A percentile compares a stretch with the other conserved stretches of the same genome.
phyloP scores from a whole-genome alignment of 2,888 invertebrate species.

The Temnothorax rugatulus region DNA sequence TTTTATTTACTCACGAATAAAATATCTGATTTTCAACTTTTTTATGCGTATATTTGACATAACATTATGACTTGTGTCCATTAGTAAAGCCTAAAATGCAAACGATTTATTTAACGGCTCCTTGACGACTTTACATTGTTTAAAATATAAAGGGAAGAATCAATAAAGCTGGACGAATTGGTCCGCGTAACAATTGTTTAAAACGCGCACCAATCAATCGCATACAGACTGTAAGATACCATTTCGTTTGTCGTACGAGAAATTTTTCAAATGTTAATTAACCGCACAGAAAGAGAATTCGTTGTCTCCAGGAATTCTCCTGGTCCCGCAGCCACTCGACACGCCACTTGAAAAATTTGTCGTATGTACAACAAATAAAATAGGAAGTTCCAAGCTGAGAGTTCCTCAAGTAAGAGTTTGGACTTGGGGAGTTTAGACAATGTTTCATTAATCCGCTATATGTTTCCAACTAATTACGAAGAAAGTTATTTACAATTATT shows the following conservation, averaged over 20 bases:
- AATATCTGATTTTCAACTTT: background rate
- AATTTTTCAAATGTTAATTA: constrained; percentile 1
- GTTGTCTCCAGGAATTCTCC: background rate
- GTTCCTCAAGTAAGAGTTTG: background rate
- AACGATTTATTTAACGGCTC: background rate
- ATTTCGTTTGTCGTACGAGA: background rate
- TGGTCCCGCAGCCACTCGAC: background rate
- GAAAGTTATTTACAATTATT: background rate
- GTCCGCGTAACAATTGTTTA: background rate
- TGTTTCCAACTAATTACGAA: background rate
- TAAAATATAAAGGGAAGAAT: background rate
- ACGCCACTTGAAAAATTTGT: background rate
- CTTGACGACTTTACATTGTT: background rate
- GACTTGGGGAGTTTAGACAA: background rate
- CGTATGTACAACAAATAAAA: background rate
- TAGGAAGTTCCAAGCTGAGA: background rate
- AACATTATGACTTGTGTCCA: background rate
- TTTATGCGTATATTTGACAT: background rate
- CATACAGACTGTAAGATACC: background rate
- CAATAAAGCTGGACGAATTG: constrained; percentile 2
- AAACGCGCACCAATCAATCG: background rate
- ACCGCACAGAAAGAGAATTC: background rate
- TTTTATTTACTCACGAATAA: background rate
- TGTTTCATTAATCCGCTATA: background rate
- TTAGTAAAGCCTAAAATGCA: background rate